phyloP scores from a whole-genome alignment of 2,113 vertebrate species.

The Sceloporus undulatus region DNA sequence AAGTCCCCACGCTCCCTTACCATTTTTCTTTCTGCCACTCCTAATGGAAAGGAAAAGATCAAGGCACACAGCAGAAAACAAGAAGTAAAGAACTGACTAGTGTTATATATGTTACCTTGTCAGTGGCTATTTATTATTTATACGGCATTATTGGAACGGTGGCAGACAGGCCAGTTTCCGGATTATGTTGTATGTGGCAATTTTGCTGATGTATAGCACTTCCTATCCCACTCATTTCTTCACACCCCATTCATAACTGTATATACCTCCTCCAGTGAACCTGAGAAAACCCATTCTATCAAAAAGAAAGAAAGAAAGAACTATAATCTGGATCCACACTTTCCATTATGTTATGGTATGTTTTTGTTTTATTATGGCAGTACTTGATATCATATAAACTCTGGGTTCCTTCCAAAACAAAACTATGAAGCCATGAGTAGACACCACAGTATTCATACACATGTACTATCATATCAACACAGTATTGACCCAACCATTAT shows the following conservation, averaged over 20 bases:
- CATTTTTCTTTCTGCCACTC: constrained; percentile 47
- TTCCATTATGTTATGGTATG: neutral
- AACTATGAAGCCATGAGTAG: no score
- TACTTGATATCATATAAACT: neutral
- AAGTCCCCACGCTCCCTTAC: constrained; percentile 51
- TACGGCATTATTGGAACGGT: constrained; percentile 50
- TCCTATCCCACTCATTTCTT: constrained; percentile 49
- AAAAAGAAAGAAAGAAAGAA: neutral
- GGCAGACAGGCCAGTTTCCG: constrained; percentile 59
- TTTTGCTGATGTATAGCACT: constrained; percentile 62
- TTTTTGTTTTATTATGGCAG: neutral
- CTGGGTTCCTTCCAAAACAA: constrained; percentile 3
- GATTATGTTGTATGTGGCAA: constrained; percentile 62
- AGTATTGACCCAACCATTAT: no score
- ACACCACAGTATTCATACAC: neutral
- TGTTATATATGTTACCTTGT: constrained; percentile 51
- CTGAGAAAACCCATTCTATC: neutral
- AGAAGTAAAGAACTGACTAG: constrained; percentile 52
- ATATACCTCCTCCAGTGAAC: constrained; percentile 50
- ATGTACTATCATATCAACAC: neutral
- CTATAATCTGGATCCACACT: neutral
- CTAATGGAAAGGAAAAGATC: constrained; percentile 62
- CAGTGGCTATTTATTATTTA: constrained; percentile 63
- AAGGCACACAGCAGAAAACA: constrained; percentile 55
- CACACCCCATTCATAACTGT: constrained; percentile 31